Conservation (phyloP, 2,888 invertebrate genomes). For the Lithophane socia region DNA sequence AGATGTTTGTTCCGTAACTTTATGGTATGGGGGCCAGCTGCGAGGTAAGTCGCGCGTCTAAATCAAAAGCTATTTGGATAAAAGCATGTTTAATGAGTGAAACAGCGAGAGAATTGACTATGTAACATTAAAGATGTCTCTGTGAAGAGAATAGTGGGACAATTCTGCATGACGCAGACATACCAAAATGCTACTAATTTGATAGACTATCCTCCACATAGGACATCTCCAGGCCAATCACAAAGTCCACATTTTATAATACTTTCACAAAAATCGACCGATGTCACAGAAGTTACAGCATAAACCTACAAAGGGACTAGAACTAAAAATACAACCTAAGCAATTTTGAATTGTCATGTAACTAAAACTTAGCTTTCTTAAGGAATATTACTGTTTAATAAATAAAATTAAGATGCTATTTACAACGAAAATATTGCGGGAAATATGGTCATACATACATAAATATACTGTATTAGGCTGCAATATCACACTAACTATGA, state of each 20-base stretch:
- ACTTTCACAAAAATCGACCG: conserved; percentile 69
- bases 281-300: conserved; percentile 72
- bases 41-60: conserved; percentile 52
- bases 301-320: conserved; percentile 87
- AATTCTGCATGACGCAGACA: conserved; percentile 10
- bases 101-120: conserved; percentile 28
- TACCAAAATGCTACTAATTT: conserved; percentile 16
- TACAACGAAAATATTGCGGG: conserved; percentile 72
- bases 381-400: conserved; percentile 68
- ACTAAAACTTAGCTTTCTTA: conserved; percentile 76
- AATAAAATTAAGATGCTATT: conserved; percentile 75
- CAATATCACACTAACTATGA: conserved; percentile 60
- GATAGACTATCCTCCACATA: conserved; percentile 13
- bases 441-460: conserved; percentile 61
- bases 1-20: conserved; percentile 58
- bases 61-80: conserved; percentile 57
- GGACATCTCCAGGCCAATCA: conserved; percentile 32
- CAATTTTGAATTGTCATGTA: conserved; percentile 84
- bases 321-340: conserved; percentile 86
- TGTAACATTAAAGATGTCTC: conserved; percentile 27
- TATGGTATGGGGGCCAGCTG: conserved; percentile 51
- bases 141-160: conserved; percentile 24
- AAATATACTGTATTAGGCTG: conserved; percentile 46
- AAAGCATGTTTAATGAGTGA: conserved; percentile 56
- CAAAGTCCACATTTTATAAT: conserved; percentile 59